Evolutionary conservation across 2,888 invertebrate genomes (phyloP).

Genomic region (Mycogona germanica): DNA sequence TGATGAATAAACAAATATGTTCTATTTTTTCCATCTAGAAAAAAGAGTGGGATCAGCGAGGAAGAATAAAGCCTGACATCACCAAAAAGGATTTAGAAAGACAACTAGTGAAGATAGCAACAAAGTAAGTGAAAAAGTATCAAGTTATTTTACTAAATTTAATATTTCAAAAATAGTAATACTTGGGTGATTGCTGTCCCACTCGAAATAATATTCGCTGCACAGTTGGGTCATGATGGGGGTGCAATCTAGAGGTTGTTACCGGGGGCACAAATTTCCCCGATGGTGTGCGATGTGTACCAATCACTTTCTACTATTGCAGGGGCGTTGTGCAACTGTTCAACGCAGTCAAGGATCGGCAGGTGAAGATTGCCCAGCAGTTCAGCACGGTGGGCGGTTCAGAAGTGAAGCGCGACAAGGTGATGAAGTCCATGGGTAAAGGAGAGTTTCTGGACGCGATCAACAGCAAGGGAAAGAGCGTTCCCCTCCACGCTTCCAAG

Average conservation of each 20-base stretch:
- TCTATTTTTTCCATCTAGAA: slow-evolving; percentile 42
- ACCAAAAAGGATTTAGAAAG: slow-evolving; percentile 62
- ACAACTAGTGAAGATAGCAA: slow-evolving; percentile 66
- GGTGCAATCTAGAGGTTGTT: no score
- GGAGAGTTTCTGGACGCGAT: slow-evolving; percentile 35
- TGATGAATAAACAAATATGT: slow-evolving; percentile 15
- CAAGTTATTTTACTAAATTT: no score
- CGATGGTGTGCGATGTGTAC: slow-evolving; percentile 5
- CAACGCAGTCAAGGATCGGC: slow-evolving; percentile 77
- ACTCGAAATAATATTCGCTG: neutral
- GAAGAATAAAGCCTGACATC: slow-evolving; percentile 57
- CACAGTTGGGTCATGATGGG: no score
- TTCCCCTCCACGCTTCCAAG: slow-evolving; percentile 13
- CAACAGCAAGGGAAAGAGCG: slow-evolving; percentile 25
- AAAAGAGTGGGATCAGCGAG: slow-evolving; percentile 47
- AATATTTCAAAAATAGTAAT: no score
- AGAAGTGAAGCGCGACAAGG: slow-evolving; percentile 62
- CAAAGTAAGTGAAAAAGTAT: slow-evolving; percentile 44
- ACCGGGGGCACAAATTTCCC: no score
- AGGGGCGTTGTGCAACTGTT: slow-evolving; percentile 87
- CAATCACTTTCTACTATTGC: slow-evolving; percentile 16
- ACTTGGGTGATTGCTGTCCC: no score
- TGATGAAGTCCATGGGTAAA: slow-evolving; percentile 43
- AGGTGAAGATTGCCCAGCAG: slow-evolving; percentile 58
- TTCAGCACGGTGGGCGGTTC: slow-evolving; percentile 48